phyloP scores from a whole-genome alignment of 2,797 vertebrate genomes.

The Myoxocephalus aenaeus region DNA sequence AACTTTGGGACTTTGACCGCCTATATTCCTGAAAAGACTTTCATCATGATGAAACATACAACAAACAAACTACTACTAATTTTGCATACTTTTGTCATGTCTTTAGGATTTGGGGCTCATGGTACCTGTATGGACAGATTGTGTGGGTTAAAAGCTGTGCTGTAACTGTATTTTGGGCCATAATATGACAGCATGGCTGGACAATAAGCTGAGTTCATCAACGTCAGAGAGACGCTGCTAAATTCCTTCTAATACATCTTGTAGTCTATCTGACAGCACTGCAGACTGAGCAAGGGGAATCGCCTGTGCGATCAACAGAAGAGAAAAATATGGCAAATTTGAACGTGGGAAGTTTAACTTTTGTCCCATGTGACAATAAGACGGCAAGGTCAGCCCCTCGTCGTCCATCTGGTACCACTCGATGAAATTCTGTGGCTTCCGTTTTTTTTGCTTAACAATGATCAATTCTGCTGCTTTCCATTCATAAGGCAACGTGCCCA shows the following conservation, averaged over 20 bases:
- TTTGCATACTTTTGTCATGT: neutral
- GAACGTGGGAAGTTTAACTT: conserved; percentile 16
- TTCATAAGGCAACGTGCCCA: neutral
- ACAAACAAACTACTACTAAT: neutral
- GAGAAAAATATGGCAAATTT: conserved; percentile 7
- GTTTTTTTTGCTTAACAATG: neutral
- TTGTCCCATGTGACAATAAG: no score
- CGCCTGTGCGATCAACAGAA: neutral
- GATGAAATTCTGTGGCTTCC: neutral
- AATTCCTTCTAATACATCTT: conserved; percentile 30
- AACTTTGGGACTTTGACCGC: conserved; percentile 18
- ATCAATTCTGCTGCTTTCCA: neutral
- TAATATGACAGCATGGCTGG: neutral
- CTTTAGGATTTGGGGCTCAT: neutral
- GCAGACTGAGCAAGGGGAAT: neutral
- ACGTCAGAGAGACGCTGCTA: conserved; percentile 7
- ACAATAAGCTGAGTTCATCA: conserved; percentile 10
- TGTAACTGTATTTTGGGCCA: neutral
- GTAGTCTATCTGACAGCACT: conserved; percentile 18
- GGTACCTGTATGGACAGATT: neutral
- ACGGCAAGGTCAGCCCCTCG: neutral
- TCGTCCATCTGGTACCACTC: neutral
- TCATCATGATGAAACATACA: neutral
- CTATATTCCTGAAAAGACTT: neutral
- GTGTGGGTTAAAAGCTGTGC: neutral